Conservation (phyloP, 2,113 vertebrate genomes). For the Ariopsis seemanni region DNA sequence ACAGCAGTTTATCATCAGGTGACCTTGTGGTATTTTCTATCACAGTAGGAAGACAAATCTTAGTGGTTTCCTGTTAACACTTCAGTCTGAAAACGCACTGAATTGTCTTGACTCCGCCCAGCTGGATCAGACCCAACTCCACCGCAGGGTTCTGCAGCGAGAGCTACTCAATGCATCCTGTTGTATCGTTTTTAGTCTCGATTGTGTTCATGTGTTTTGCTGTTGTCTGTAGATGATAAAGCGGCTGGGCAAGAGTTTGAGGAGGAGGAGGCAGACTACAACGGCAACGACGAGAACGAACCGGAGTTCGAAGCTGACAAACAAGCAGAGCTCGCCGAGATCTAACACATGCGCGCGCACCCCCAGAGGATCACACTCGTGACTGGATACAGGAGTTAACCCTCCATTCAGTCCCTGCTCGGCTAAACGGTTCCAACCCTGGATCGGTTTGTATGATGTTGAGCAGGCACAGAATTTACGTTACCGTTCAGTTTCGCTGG, state of each 20-base stretch:
- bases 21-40: neutral
- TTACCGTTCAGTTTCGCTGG: neutral
- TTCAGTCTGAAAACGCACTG: neutral
- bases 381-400: neutral
- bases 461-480: neutral
- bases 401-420: conserved; percentile 15
- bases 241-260: conserved; percentile 64
- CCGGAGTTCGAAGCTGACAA: conserved; percentile 90
- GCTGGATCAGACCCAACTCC: neutral
- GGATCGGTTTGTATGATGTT: neutral
- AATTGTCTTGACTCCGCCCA: neutral
- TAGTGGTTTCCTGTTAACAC: too few species aligned
- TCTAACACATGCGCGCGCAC: conserved; percentile 45
- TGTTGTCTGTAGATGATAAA: conserved; percentile 39
- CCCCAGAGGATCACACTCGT: neutral
- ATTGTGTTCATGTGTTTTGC: neutral
- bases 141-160: neutral
- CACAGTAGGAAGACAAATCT: neutral
- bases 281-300: conserved; percentile 84
- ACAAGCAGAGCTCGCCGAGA: conserved; percentile 80
- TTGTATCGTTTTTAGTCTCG: neutral
- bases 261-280: conserved; percentile 77
- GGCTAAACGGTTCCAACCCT: neutral
- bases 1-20: neutral
- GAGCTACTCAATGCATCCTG: neutral